Conservation (phyloP, 2,113 vertebrate species). For the Saimiri boliviensis region DNA sequence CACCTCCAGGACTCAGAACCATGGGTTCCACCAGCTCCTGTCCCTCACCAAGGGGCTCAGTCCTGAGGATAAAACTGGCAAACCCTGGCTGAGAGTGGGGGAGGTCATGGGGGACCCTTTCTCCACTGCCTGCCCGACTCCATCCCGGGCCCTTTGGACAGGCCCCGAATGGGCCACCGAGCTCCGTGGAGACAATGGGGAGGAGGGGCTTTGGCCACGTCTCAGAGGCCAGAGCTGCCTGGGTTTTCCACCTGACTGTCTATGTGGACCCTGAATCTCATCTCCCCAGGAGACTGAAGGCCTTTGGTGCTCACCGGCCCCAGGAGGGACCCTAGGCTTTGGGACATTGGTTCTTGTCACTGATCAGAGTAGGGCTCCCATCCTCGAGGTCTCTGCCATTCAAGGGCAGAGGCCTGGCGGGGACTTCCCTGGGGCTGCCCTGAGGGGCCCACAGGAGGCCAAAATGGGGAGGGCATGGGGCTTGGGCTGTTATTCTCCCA, state of each 20-base stretch:
- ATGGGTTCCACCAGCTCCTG: background rate
- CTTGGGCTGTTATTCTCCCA: background rate
- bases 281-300: background rate
- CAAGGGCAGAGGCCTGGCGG: background rate
- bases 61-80: background rate
- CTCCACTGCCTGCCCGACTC: background rate
- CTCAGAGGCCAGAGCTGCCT: background rate
- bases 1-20: background rate
- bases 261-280: background rate
- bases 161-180: too few relatives aligned
- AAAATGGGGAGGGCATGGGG: rapidly evolving
- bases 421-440: background rate
- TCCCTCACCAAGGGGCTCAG: rapidly evolving
- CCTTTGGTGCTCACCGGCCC: background rate
- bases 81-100: too few relatives aligned
- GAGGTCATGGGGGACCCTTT: background rate
- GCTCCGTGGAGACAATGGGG: rapidly evolving
- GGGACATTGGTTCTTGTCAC: background rate
- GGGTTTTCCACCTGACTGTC: background rate
- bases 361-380: background rate
- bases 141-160: background rate
- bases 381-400: background rate
- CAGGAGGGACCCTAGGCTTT: background rate
- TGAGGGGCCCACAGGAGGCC: too few relatives aligned
- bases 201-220: background rate